These are phyloP conservation scores for Aspidiotus rigidus DNA, from an alignment of 2,888 invertebrate genomes.

Conservation along the genomic window DNA sequence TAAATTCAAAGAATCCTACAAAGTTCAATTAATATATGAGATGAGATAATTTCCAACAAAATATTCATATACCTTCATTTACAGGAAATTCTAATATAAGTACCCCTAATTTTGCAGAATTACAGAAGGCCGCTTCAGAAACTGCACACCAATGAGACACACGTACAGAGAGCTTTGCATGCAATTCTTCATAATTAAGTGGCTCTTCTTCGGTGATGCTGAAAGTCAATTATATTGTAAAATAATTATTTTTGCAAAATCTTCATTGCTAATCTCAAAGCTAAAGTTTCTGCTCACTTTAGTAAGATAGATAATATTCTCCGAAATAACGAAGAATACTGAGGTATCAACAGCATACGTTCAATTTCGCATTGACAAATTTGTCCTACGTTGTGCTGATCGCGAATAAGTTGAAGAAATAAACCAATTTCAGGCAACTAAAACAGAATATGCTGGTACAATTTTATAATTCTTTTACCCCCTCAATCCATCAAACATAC, in stretches of 20 bases:
- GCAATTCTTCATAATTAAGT: background rate
- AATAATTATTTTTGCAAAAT: background rate
- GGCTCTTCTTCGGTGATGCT: background rate
- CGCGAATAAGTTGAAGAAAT: constrained; percentile 48
- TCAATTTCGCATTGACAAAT: constrained; percentile 53
- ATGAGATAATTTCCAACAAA: too few relatives aligned
- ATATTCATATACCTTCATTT: too few relatives aligned
- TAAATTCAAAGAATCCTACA: constrained; percentile 46
- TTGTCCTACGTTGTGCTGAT: constrained; percentile 47
- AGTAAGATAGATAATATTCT: constrained; percentile 51
- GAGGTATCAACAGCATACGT: constrained; percentile 50
- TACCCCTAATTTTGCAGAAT: too few relatives aligned
- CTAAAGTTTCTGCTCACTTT: constrained; percentile 41
- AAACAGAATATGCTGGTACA: constrained; percentile 33
- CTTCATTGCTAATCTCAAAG: background rate
- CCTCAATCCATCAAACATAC: background rate
- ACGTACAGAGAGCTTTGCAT: too few relatives aligned
- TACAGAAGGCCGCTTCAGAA: too few relatives aligned
- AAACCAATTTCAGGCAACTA: constrained; percentile 52
- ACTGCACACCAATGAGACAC: too few relatives aligned
- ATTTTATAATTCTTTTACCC: background rate
- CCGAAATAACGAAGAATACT: constrained; percentile 48
- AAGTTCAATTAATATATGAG: background rate
- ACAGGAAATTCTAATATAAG: too few relatives aligned
- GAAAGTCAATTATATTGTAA: too few relatives aligned